Conservation (phyloP, 2,888 invertebrate species). For the Protophormia terraenovae region DNA sequence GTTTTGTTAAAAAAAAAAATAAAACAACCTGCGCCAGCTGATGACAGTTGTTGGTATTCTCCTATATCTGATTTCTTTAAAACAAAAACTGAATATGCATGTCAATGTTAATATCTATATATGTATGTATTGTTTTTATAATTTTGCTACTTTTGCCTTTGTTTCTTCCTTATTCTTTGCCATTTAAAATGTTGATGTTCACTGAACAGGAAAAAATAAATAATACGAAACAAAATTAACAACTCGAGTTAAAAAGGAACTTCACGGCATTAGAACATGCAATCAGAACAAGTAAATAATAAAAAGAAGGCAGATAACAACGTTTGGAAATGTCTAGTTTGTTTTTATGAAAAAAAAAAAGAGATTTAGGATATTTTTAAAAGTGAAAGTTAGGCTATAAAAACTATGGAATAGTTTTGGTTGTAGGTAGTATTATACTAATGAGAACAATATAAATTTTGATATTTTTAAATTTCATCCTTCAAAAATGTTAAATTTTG, state of each 20-base stretch:
- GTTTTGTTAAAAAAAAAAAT: too few species aligned
- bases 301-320: neutral
- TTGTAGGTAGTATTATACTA: too few species aligned
- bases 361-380: too few species aligned
- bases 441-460: too few species aligned
- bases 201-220: constrained; percentile 54
- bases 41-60: neutral
- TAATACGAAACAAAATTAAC: constrained; percentile 47
- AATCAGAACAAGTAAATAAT: neutral
- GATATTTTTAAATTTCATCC: too few species aligned
- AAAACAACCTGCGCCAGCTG: constrained; percentile 18
- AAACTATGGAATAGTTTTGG: too few species aligned
- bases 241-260: constrained; percentile 30
- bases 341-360: too few species aligned
- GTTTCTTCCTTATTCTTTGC: neutral
- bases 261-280: constrained; percentile 36
- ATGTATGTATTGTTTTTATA: neutral
- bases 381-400: too few species aligned
- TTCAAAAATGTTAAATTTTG: too few species aligned
- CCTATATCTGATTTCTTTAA: neutral
- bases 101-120: neutral
- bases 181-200: constrained; percentile 40
- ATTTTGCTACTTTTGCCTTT: neutral
- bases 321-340: too few species aligned
- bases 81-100: neutral